Conservation (phyloP, 2,113 vertebrate species). For the Prinia subflava region DNA sequence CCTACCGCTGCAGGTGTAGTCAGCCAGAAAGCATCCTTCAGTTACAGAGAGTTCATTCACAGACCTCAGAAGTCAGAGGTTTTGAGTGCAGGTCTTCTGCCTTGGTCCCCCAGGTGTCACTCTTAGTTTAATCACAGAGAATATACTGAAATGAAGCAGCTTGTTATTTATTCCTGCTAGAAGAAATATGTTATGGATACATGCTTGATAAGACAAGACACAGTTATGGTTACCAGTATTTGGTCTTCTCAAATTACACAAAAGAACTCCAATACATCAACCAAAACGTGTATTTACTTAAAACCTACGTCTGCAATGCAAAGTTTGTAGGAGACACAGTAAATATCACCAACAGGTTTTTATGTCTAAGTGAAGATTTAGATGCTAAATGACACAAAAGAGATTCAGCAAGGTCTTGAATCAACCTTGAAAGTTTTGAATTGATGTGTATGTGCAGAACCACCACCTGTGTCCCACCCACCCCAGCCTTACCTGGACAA, state of each 20-base stretch:
- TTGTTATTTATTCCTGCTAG: not conserved
- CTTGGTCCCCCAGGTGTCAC: not conserved
- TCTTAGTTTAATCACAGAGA: constrained; percentile 4
- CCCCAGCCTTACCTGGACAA: not conserved
- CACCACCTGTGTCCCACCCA: not conserved
- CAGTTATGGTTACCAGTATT: not conserved
- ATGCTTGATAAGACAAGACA: not conserved
- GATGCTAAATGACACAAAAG: not conserved
- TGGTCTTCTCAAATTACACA: not conserved
- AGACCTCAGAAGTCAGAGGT: not conserved
- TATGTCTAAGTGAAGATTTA: not conserved
- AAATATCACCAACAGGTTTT: not conserved
- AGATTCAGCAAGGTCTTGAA: not conserved
- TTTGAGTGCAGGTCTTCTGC: not conserved
- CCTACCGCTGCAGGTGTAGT: not conserved
- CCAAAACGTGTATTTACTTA: not conserved
- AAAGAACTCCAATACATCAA: not conserved
- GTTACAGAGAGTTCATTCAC: not conserved
- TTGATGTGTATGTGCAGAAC: not conserved
- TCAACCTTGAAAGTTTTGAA: not conserved
- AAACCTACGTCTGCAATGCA: not conserved
- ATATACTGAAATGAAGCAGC: constrained; percentile 9
- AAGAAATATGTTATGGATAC: not conserved
- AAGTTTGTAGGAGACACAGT: not conserved
- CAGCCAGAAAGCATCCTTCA: not conserved